Percentiles rank a stretch among this genome's conserved stretches.
These are phyloP conservation scores for Latrodectus geometricus DNA, from an alignment of 1,140 invertebrate species.

Conservation along the genomic window DNA sequence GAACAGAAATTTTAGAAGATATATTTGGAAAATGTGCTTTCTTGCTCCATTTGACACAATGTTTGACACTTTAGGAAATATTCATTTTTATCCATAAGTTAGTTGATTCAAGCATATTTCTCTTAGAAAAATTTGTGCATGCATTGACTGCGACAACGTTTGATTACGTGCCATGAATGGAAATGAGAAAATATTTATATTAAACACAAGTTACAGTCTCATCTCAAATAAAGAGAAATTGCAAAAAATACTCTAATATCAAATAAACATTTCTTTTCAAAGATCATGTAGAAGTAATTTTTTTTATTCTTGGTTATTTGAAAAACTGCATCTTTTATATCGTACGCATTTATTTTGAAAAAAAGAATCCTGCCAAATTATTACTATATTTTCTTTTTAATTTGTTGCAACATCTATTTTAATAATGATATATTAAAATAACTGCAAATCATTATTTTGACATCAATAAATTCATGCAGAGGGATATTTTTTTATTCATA, in stretches of 20 bases:
- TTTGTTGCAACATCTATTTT: no score
- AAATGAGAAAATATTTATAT: not conserved
- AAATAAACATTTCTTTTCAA: not conserved
- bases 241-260: not conserved
- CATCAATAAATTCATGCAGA: no score
- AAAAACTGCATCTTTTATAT: no score
- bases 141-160: not conserved
- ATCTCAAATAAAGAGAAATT: not conserved
- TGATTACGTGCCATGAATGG: not conserved
- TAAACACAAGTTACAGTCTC: not conserved
- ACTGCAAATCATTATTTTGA: no score
- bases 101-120: not conserved
- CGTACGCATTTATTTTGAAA: no score
- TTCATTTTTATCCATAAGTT: conserved; percentile 3
- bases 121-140: conserved; percentile 26
- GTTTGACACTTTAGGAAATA: conserved; percentile 4
- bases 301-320: no score
- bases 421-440: no score
- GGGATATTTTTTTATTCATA: no score
- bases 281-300: no score
- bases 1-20: conserved; percentile 36
- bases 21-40: conserved; percentile 25
- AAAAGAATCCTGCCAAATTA: no score
- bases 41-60: conserved; percentile 21
- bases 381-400: no score